These are phyloP conservation scores for Laticauda colubrina DNA, from an alignment of 2,113 vertebrate species.

Conservation along the genomic window DNA sequence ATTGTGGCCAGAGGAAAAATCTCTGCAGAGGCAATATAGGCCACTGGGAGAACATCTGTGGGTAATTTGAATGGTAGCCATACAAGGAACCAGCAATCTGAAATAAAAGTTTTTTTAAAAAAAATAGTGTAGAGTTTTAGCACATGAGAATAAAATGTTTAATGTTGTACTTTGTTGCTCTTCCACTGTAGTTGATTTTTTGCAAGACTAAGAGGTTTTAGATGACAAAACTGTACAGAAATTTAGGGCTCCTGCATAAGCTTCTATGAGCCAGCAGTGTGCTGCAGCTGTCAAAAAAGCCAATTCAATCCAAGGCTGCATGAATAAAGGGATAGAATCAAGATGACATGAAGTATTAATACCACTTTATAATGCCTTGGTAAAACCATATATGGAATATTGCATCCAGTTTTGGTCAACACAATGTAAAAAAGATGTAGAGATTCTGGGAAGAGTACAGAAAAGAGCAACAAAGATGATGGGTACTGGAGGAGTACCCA, in stretches of 20 bases:
- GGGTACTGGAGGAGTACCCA: neutral
- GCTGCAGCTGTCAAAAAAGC: neutral
- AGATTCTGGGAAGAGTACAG: neutral
- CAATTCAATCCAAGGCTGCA: neutral
- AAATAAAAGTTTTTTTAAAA: constrained; percentile 3
- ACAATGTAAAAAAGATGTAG: neutral
- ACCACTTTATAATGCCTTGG: neutral
- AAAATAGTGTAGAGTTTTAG: neutral
- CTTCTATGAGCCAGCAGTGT: neutral
- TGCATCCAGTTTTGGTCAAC: neutral
- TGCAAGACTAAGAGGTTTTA: neutral
- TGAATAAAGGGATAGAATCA: neutral
- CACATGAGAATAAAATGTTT: neutral
- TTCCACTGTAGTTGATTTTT: neutral
- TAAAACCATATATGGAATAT: neutral
- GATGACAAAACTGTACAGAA: neutral
- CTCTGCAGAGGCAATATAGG: constrained; percentile 51
- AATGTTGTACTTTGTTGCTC: neutral
- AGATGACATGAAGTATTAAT: neutral
- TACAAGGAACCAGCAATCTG: constrained; percentile 21
- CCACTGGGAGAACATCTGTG: constrained; percentile 36
- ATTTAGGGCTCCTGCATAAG: neutral
- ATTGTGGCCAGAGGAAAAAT: constrained; percentile 11
- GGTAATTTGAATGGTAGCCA: constrained; percentile 34
- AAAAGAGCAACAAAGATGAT: neutral